Conservation (phyloP, 53 echinoderm and acorn worm genomes). For the Antedon mediterranea region DNA sequence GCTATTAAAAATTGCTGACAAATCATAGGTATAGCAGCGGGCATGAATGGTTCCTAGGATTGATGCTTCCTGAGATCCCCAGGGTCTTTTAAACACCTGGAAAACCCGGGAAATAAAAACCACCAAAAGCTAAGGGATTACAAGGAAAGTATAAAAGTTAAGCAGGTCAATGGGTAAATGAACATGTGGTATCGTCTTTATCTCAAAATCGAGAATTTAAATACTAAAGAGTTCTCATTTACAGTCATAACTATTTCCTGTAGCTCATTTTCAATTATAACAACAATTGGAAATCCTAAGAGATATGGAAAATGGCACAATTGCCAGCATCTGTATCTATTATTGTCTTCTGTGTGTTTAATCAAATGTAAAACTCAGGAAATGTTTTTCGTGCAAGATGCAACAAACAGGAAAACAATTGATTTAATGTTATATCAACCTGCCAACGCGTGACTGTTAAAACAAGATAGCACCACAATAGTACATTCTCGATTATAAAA, state of each 20-base stretch:
- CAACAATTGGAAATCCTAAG: not conserved
- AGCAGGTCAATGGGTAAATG: not conserved
- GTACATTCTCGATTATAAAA: not conserved
- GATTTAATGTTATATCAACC: not conserved
- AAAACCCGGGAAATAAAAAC: not conserved
- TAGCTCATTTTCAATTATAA: too few relatives aligned
- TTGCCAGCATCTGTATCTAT: not conserved
- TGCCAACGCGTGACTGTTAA: not conserved
- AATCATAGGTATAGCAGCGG: not conserved
- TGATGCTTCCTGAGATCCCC: not conserved
- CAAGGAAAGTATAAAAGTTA: not conserved
- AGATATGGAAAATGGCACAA: not conserved
- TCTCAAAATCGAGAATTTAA: not conserved
- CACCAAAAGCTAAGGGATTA: not conserved
- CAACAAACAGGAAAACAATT: not conserved
- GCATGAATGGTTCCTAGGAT: not conserved
- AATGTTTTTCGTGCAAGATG: not conserved
- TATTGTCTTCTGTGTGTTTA: not conserved
- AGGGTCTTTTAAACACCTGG: slow-evolving; percentile 1
- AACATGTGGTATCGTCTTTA: not conserved
- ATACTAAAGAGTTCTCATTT: not conserved
- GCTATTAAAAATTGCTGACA: not conserved
- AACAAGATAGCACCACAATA: not conserved
- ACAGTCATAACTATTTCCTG: not conserved
- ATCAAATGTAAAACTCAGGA: not conserved